Evolutionary conservation across 2,888 invertebrate genomes (phyloP).

Genomic region (Mythimna vitellina): DNA sequence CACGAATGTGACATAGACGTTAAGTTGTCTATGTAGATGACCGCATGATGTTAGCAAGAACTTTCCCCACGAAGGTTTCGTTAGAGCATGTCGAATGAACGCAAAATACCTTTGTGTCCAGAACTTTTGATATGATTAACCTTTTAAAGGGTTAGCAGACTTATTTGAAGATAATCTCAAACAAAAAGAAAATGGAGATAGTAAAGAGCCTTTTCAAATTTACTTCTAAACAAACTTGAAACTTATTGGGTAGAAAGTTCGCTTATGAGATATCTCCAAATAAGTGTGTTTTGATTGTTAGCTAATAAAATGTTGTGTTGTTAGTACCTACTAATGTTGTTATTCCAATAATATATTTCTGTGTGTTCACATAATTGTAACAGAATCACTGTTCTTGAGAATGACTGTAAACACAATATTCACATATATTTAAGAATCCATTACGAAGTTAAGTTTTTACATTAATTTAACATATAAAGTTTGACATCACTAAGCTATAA

Average conservation of each 20-base stretch:
- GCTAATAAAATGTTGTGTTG: conserved; percentile 52
- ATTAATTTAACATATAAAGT: conserved; percentile 5
- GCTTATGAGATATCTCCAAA: conserved; percentile 13
- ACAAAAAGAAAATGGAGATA: not conserved
- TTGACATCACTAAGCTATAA: not conserved
- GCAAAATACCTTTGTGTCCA: conserved; percentile 1
- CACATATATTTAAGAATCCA: conserved; percentile 15
- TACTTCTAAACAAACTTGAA: not conserved
- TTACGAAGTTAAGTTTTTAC: not conserved
- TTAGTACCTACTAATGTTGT: conserved; percentile 51
- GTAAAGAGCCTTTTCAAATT: not conserved
- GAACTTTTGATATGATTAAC: conserved; percentile 3
- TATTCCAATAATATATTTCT: conserved; percentile 43
- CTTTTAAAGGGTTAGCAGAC: conserved; percentile 3
- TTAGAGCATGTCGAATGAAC: conserved; percentile 29
- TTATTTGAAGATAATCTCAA: conserved; percentile 25
- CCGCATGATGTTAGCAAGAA: conserved; percentile 42
- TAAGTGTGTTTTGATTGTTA: conserved; percentile 37
- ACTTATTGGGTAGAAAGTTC: not conserved
- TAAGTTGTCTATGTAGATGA: conserved; percentile 40
- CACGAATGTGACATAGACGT: conserved; percentile 42
- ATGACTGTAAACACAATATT: conserved; percentile 14
- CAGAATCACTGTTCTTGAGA: conserved; percentile 27
- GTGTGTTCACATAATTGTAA: conserved; percentile 39
- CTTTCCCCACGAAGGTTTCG: conserved; percentile 14